phyloP scores from a whole-genome alignment of 2,113 vertebrate genomes.

The Mellivora capensis region DNA sequence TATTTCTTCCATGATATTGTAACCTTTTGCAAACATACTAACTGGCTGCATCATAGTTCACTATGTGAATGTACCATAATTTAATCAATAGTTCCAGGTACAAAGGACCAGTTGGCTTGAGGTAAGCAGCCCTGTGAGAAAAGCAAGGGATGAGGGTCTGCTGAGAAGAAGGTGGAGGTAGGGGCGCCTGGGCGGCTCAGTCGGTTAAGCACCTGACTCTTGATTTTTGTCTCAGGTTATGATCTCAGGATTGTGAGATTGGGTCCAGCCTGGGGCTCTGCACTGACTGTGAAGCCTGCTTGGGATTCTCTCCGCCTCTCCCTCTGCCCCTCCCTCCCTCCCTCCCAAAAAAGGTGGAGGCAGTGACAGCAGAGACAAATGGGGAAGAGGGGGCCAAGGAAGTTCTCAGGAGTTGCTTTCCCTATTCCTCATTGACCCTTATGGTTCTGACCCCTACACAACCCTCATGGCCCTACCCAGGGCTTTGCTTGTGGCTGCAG shows the following conservation, averaged over 20 bases:
- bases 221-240: not conserved
- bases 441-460: not conserved
- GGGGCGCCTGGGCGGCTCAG: not conserved
- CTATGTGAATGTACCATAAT: not conserved
- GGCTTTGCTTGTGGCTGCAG: not conserved
- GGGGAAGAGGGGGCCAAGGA: not conserved
- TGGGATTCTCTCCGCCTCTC: not conserved
- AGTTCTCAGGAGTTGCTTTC: not conserved
- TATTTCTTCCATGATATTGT: not conserved
- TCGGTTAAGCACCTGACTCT: not conserved
- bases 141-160: not conserved
- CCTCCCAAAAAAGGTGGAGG: not conserved
- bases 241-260: not conserved
- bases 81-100: not conserved
- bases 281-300: not conserved
- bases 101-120: not conserved
- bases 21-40: not conserved
- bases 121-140: not conserved
- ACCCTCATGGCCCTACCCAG: not conserved
- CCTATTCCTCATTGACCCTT: not conserved
- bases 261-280: not conserved
- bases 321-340: not conserved
- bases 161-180: not conserved
- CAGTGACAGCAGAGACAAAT: not conserved
- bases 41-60: not conserved